Percentiles rank a stretch among this genome's conserved stretches.
These are phyloP conservation scores for Dryobates pubescens DNA, from an alignment of 2,797 vertebrate genomes.

Conservation along the genomic window DNA sequence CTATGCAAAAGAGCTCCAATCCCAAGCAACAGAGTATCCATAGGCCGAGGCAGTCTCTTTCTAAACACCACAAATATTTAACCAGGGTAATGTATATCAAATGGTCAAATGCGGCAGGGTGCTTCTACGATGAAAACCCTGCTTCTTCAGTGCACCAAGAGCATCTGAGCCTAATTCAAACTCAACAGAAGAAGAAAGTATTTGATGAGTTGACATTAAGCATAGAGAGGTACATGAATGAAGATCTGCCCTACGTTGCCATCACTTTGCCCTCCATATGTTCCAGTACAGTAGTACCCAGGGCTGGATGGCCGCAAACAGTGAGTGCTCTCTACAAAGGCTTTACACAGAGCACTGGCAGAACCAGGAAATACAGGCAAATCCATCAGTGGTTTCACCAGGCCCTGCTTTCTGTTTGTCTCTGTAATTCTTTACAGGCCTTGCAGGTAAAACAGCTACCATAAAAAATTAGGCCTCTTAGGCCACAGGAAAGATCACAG, in stretches of 20 bases:
- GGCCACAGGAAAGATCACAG: slow-evolving; percentile 57
- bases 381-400: neutral
- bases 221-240: neutral
- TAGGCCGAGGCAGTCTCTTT: neutral
- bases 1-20: neutral
- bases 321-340: neutral
- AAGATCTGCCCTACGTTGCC: neutral
- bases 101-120: neutral
- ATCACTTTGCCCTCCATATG: neutral
- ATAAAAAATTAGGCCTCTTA: slow-evolving; percentile 58
- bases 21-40: neutral
- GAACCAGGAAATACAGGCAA: neutral
- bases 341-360: neutral
- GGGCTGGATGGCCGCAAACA: neutral
- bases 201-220: neutral
- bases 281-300: neutral
- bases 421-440: neutral
- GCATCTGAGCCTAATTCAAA: neutral
- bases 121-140: neutral
- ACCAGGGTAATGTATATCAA: neutral
- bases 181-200: neutral
- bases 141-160: neutral
- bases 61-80: neutral
- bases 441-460: slow-evolving; percentile 54
- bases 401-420: neutral